Evolutionary conservation across 2,113 vertebrate species (phyloP).

Genomic region (Xenopus tropicalis): UCB_Xtro_10.0 CM004450.2:22726001-22726500

Average conservation of each 20-base stretch:
- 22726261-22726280: conserved; percentile 56
- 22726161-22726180: conserved; percentile 70
- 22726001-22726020: too few relatives aligned
- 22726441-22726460: conserved; percentile 85
- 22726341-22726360: background rate
- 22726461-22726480: conserved; percentile 84
- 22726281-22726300: conserved; percentile 48
- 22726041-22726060: too few relatives aligned
- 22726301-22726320: background rate
- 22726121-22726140: too few relatives aligned
- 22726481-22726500: conserved; percentile 76
- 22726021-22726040: too few relatives aligned
- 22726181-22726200: conserved; percentile 78
- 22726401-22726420: conserved; percentile 75
- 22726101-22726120: too few relatives aligned
- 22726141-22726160: conserved; percentile 73
- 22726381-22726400: conserved; percentile 67
- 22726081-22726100: too few relatives aligned
- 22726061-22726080: too few relatives aligned
- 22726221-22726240: conserved; percentile 67
- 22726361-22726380: background rate
- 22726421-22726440: conserved; percentile 87
- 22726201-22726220: conserved; percentile 81
- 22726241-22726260: conserved; percentile 63
- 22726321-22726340: too few relatives aligned